Base-by-base conservation (phyloP, 1,140 invertebrate species). In the Drosophila ohnishii region DNA sequence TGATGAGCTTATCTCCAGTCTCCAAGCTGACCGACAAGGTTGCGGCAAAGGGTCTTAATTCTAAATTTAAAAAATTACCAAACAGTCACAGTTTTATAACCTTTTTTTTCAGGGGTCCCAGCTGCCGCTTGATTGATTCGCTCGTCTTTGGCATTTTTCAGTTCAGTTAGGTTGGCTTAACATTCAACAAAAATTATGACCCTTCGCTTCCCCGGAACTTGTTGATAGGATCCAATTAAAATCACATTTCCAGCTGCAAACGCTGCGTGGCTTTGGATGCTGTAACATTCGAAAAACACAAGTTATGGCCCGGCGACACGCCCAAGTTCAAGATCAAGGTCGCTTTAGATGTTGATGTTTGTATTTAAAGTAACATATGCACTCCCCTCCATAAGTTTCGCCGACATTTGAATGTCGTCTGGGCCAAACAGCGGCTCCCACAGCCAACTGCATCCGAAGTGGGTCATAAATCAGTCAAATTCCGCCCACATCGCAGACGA, bases 301-400 rank as follows among this genome's bases (percentile, higher is more conserved):
- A 53, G 2, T 45, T 37, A 34, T 48, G 25, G 9, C 59, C 35
- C 32, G 34, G 5, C 19, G 72, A 39, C 57, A 47, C 72, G 48
- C 61, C 58, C 70, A 78, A 84, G 84, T 88, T 88, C 84, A 88
- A 88, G 84, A 88, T 88, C 84, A 88, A 84, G 85, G 85, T 71
- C 9, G 47, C 25, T 14, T 30, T 50, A 30, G 28, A 28, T 16
- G n/a, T 28, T 5, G 25, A 28, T 42, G 40, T 42, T 35, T 22
- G 14, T 44, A 44, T 44, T 25, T 25, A 47, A 25, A 28, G 13
- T 28, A n/a, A 28, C 45, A 48, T 28, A 65, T 45, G 44, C 3
- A 50, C 53, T 44, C 65, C 50, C 64, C 60, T 64, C 44, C 42
- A 59, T 56, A 42, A 47, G 19, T 48, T 47, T 37, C 25, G 42